Evolutionary conservation across 1,140 invertebrate species (phyloP).

Genomic region (Drosophila tani): DNA sequence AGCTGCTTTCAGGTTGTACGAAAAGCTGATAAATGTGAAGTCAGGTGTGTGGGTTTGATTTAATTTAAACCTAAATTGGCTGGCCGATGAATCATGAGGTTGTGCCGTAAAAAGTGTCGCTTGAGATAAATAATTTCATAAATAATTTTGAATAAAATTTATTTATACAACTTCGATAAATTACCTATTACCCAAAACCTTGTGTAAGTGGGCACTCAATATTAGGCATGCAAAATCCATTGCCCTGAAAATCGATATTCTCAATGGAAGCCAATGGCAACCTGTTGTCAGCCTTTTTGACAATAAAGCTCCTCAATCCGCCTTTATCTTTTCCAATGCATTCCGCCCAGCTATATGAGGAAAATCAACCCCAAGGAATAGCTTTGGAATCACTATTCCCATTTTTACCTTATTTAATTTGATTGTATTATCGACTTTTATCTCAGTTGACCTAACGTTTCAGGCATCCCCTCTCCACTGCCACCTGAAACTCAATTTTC

Average conservation of each 20-base stretch:
- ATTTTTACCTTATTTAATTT: constrained; percentile 76
- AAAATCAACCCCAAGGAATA: constrained; percentile 37
- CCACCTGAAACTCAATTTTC: constrained; percentile 70
- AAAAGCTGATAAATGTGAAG: constrained; percentile 34
- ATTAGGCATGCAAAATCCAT: constrained; percentile 12
- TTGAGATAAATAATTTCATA: neutral
- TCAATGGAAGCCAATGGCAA: constrained; percentile 59
- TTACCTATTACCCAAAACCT: neutral
- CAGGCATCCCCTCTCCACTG: constrained; percentile 14
- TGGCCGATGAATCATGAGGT: neutral
- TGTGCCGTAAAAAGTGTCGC: neutral
- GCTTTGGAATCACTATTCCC: constrained; percentile 25
- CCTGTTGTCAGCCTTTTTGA: constrained; percentile 71
- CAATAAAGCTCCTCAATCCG: constrained; percentile 36
- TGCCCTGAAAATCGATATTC: constrained; percentile 54
- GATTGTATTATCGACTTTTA: constrained; percentile 79
- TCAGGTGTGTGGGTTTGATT: constrained; percentile 51
- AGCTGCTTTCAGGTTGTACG: constrained; percentile 58
- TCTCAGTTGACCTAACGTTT: constrained; percentile 70
- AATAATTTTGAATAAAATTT: neutral
- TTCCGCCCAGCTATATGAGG: constrained; percentile 3
- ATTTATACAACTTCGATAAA: too few relatives aligned
- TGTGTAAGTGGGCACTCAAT: constrained; percentile 8
- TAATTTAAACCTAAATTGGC: neutral
- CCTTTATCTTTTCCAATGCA: constrained; percentile 2